These are phyloP conservation scores for Merops nubicus DNA, from an alignment of 2,113 vertebrate species.

Conservation along the genomic window DNA sequence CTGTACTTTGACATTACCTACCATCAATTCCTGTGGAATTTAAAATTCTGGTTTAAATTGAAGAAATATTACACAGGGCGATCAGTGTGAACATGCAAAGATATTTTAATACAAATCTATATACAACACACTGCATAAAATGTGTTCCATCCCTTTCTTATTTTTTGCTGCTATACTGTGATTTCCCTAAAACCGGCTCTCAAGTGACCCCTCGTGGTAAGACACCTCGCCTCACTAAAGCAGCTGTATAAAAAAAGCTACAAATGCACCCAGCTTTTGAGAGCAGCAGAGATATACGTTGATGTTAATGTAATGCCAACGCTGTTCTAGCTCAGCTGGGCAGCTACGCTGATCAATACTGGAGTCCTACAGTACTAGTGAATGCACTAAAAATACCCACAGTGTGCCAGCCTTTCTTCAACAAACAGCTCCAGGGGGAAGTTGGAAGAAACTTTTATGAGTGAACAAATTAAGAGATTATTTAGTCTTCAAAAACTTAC, in stretches of 20 bases:
- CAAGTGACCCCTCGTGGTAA: constrained; percentile 70
- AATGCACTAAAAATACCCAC: not conserved
- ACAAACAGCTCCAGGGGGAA: not conserved
- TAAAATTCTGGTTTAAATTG: not conserved
- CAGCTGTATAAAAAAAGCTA: not conserved
- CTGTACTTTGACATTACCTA: not conserved
- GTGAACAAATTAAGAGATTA: not conserved
- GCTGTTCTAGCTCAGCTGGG: not conserved
- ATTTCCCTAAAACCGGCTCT: constrained; percentile 43
- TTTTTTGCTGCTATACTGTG: not conserved
- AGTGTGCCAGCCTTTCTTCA: not conserved
- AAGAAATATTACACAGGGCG: not conserved
- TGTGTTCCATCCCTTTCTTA: not conserved
- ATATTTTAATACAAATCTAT: not conserved
- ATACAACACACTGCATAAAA: not conserved
- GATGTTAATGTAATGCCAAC: not conserved
- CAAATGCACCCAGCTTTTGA: not conserved
- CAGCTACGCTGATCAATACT: not conserved
- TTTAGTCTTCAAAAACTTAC: not conserved
- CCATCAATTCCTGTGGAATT: not conserved
- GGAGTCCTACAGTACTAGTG: not conserved
- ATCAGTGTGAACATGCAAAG: not conserved
- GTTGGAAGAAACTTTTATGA: not conserved
- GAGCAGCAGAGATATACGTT: not conserved
- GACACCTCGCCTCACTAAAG: not conserved